Evolutionary conservation across 2,797 vertebrate species (phyloP).

Genomic region (Echeneis naucrates): DNA sequence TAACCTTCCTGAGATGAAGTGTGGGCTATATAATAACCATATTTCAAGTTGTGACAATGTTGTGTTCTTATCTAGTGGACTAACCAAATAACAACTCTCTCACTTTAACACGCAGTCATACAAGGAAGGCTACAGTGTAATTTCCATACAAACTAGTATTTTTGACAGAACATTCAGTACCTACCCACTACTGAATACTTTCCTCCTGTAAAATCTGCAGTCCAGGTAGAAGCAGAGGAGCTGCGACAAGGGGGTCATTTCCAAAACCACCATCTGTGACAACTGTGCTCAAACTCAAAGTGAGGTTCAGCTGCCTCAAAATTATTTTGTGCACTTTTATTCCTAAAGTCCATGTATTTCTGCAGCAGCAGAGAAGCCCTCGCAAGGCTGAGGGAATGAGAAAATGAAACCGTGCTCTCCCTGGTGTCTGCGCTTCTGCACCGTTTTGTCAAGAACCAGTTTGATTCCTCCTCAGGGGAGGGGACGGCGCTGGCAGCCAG

Average conservation of each 20-base stretch:
- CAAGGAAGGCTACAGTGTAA: not conserved
- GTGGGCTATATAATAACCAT: not conserved
- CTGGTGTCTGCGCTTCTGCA: constrained; percentile 4
- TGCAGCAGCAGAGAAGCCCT: not conserved
- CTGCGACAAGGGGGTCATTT: constrained; percentile 2
- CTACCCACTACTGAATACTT: not conserved
- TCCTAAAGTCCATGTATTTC: not conserved
- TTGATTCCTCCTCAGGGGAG: constrained; percentile 51
- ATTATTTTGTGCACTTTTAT: not conserved
- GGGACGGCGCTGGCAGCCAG: constrained; percentile 30
- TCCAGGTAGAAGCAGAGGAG: not conserved
- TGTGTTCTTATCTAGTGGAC: not conserved
- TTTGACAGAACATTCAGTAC: not conserved
- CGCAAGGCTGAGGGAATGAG: not conserved
- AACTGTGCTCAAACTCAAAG: not conserved
- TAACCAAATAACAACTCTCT: not conserved
- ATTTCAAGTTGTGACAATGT: not conserved
- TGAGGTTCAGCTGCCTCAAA: not conserved
- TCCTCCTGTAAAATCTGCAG: not conserved
- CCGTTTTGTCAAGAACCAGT: constrained; percentile 44
- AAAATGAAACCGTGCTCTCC: constrained; percentile 9
- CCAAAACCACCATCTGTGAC: constrained; percentile 13
- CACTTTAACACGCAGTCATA: not conserved
- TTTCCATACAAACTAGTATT: not conserved
- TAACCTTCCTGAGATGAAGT: not conserved